Evolutionary conservation across 2,797 vertebrate genomes (phyloP).

Genomic region (Gorsachius magnificus): DNA sequence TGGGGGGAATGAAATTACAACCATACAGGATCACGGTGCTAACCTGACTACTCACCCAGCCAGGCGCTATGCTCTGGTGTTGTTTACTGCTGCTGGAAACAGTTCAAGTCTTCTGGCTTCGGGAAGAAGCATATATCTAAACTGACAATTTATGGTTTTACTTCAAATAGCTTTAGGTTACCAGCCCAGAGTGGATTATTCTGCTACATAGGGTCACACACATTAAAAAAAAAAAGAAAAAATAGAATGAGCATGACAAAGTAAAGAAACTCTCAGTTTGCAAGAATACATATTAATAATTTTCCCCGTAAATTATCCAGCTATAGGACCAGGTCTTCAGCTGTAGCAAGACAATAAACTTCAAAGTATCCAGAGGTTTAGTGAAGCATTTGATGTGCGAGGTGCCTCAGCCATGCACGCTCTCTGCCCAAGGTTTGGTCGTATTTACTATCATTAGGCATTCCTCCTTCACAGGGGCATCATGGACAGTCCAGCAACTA

Average conservation of each 20-base stretch:
- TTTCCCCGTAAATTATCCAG: background rate
- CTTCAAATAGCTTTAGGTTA: background rate
- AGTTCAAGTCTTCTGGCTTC: background rate
- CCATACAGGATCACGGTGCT: background rate
- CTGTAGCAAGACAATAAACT: background rate
- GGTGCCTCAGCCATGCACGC: background rate
- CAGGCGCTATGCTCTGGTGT: background rate
- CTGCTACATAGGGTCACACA: background rate
- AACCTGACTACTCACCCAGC: background rate
- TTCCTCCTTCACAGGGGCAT: background rate
- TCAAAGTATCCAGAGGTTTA: background rate
- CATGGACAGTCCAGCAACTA: rapidly evolving
- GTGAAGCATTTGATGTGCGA: background rate
- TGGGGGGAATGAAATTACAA: background rate
- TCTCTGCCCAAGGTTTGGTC: background rate
- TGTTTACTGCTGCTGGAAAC: background rate
- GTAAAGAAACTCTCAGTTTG: background rate
- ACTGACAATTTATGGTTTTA: background rate
- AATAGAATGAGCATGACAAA: background rate
- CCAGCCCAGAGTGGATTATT: background rate
- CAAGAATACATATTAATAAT: background rate
- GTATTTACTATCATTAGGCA: background rate
- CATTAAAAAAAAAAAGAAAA: background rate
- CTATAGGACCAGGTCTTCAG: background rate
- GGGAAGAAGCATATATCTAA: background rate